Evolutionary conservation across 2,888 invertebrate genomes (phyloP).

Genomic region (Phania funesta): DNA sequence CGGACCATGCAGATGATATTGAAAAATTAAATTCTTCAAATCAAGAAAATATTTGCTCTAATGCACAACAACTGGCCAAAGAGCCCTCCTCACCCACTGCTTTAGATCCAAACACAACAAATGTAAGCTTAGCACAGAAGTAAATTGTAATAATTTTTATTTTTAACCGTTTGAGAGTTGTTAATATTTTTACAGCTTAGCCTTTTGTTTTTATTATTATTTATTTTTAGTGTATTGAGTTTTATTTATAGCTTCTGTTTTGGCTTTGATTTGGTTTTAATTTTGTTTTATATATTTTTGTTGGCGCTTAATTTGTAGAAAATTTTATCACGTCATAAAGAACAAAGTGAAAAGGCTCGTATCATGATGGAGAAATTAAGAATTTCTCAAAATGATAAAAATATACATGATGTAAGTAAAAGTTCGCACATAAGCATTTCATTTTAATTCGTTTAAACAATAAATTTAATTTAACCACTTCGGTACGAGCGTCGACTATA

Average conservation of each 20-base stretch:
- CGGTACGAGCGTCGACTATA: too few relatives aligned
- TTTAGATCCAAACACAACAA: slow-evolving; percentile 81
- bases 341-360: slow-evolving; percentile 81
- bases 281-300: slow-evolving; percentile 67
- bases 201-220: slow-evolving; percentile 18
- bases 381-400: slow-evolving; percentile 74
- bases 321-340: slow-evolving; percentile 80
- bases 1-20: slow-evolving; percentile 32
- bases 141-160: neutral
- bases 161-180: slow-evolving; percentile 16
- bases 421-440: slow-evolving; percentile 42
- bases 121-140: slow-evolving; percentile 81
- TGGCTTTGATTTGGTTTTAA: slow-evolving; percentile 65
- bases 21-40: slow-evolving; percentile 68
- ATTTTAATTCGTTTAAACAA: slow-evolving; percentile 16
- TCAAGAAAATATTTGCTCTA: slow-evolving; percentile 64
- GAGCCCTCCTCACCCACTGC: slow-evolving; percentile 73
- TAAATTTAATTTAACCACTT: neutral
- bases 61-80: slow-evolving; percentile 64
- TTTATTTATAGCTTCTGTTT: slow-evolving; percentile 61
- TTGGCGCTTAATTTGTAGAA: slow-evolving; percentile 76
- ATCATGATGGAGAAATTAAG: slow-evolving; percentile 80
- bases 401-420: slow-evolving; percentile 79
- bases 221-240: slow-evolving; percentile 35
- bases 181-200: slow-evolving; percentile 41